Evolutionary conservation across 2,113 vertebrate species (phyloP).

Genomic region (Odontesthes bonariensis): DNA sequence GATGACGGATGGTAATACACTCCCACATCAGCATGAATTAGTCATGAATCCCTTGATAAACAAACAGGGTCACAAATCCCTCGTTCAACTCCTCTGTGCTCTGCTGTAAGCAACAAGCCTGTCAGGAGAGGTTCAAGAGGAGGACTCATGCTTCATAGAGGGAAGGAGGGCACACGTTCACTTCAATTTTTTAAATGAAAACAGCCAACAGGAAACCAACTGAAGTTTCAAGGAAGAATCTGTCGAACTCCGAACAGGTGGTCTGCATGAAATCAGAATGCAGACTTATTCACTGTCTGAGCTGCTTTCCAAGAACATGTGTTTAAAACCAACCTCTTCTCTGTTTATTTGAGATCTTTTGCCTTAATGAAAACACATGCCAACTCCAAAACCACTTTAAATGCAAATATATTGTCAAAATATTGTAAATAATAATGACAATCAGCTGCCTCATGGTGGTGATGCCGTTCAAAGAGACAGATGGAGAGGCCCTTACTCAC

Average conservation of each 20-base stretch:
- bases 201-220: background rate
- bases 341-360: background rate
- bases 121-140: conserved; percentile 9
- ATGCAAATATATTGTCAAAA: background rate
- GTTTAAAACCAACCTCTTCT: background rate
- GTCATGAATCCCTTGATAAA: conserved; percentile 62
- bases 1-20: conserved; percentile 49
- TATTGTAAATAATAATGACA: background rate
- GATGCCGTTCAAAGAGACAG: conserved; percentile 29
- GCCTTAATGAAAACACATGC: background rate
- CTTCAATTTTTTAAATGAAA: background rate
- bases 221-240: background rate
- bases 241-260: background rate
- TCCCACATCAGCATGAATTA: conserved; percentile 73
- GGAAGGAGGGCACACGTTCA: too few relatives aligned
- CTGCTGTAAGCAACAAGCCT: conserved; percentile 40
- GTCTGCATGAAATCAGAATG: background rate
- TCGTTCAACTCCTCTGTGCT: conserved; percentile 49
- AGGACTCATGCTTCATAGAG: background rate
- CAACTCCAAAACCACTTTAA: background rate
- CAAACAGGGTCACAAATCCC: conserved; percentile 50
- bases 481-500: conserved; percentile 49
- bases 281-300: background rate
- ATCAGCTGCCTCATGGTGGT: background rate
- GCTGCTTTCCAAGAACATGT: background rate